phyloP scores from a whole-genome alignment of 1,140 invertebrate species.

The Lordiphosa collinella region DNA sequence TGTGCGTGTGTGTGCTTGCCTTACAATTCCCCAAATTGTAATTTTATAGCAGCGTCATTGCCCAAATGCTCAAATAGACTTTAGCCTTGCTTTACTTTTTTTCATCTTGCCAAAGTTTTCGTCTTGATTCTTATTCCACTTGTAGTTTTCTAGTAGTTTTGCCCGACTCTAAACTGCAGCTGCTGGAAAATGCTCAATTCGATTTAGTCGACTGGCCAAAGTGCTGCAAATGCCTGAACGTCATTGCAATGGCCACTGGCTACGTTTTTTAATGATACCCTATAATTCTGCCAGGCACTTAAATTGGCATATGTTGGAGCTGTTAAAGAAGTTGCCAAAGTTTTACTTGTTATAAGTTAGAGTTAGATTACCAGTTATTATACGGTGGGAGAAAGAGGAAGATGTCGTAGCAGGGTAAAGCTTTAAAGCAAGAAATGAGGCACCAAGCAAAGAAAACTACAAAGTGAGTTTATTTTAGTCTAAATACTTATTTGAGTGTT shows the following conservation, averaged over 20 bases:
- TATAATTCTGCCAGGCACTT: constrained; percentile 1
- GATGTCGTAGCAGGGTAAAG: too few relatives aligned
- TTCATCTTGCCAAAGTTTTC: constrained; percentile 13
- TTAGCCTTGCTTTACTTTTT: constrained; percentile 30
- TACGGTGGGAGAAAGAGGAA: too few relatives aligned
- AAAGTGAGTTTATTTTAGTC: too few relatives aligned
- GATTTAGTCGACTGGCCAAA: constrained; percentile 54
- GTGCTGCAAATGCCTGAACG: constrained; percentile 62
- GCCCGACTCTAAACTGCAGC: constrained; percentile 24
- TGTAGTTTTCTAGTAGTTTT: constrained; percentile 1
- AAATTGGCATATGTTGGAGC: constrained; percentile 3
- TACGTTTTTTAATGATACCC: constrained; percentile 16
- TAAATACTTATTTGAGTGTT: too few relatives aligned
- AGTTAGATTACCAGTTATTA: too few relatives aligned
- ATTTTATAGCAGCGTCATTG: constrained; percentile 75
- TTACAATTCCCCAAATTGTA: constrained; percentile 75
- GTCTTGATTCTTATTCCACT: constrained; percentile 20
- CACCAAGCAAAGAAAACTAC: too few relatives aligned
- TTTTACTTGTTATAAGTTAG: too few relatives aligned
- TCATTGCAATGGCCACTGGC: constrained; percentile 61
- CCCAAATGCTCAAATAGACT: constrained; percentile 72
- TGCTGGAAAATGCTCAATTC: constrained; percentile 57
- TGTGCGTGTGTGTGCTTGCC: constrained; percentile 45
- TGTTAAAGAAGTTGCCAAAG: too few relatives aligned
- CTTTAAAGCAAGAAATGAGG: too few relatives aligned